phyloP scores from a whole-genome alignment of 2,888 invertebrate species.

The Clepsis dumicolana region DNA sequence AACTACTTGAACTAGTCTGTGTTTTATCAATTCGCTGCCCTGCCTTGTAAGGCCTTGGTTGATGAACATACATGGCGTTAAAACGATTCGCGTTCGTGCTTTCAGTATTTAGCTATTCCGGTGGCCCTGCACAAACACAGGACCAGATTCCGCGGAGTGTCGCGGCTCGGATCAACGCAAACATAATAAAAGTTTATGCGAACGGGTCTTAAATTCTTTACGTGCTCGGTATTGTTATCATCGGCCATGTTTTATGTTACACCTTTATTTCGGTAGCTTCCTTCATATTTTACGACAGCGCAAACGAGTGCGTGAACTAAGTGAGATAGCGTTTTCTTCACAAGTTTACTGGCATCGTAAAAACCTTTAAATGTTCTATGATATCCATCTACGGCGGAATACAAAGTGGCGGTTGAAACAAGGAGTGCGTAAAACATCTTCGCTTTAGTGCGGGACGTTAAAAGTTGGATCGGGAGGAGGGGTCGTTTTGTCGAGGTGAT shows the following conservation, averaged over 20 bases:
- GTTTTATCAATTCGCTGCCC: too few species aligned
- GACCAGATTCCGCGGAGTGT: not conserved
- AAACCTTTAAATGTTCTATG: constrained; percentile 56
- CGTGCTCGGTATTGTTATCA: constrained; percentile 57
- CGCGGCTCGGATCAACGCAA: constrained; percentile 44
- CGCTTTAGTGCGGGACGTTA: constrained; percentile 35
- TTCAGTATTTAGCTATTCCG: not conserved
- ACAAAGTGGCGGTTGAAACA: constrained; percentile 45
- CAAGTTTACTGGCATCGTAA: constrained; percentile 57
- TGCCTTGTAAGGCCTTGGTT: not conserved
- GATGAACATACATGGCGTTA: not conserved
- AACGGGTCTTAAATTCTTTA: constrained; percentile 58
- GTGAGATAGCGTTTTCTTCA: constrained; percentile 55
- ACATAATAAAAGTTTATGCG: constrained; percentile 59
- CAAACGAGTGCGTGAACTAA: constrained; percentile 63
- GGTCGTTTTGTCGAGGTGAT: constrained; percentile 9
- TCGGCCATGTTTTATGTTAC: constrained; percentile 56
- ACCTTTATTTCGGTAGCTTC: constrained; percentile 62
- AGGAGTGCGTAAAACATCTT: constrained; percentile 36
- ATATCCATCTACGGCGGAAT: constrained; percentile 53
- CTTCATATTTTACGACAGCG: constrained; percentile 60
- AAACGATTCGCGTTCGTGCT: not conserved
- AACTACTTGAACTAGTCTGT: too few species aligned
- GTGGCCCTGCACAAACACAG: not conserved
- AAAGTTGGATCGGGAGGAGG: constrained; percentile 18